Conservation (phyloP, 2,797 vertebrate genomes). For the Typhlichthys eigenmanni region DNA sequence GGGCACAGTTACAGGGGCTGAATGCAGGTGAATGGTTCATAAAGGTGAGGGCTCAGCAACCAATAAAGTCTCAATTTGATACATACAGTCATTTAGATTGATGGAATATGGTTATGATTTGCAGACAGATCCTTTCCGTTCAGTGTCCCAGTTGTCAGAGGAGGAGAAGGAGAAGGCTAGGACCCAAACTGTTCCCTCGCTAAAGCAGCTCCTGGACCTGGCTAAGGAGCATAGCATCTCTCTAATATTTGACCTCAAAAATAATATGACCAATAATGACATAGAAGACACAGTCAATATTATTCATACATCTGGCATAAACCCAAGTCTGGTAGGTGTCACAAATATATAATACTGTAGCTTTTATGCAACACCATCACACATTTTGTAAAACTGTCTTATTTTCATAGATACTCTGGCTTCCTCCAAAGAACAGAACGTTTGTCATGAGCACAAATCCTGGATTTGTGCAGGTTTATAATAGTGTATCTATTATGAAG, state of each 20-base stretch:
- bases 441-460: conserved; percentile 74
- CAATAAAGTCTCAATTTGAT: neutral
- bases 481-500: conserved; percentile 47
- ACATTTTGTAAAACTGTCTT: neutral
- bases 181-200: conserved; percentile 77
- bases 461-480: conserved; percentile 82
- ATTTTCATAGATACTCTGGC: conserved; percentile 84
- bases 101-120: conserved; percentile 21
- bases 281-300: conserved; percentile 67
- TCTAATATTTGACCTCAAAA: conserved; percentile 88
- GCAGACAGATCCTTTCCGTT: conserved; percentile 84
- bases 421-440: conserved; percentile 75
- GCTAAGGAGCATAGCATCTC: conserved; percentile 77
- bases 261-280: conserved; percentile 60
- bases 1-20: conserved; percentile 77
- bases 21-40: conserved; percentile 93
- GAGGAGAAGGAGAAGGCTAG: conserved; percentile 57
- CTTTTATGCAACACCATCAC: neutral
- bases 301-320: conserved; percentile 74
- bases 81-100: neutral
- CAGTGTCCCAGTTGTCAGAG: conserved; percentile 70
- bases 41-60: conserved; percentile 75
- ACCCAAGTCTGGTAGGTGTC: conserved; percentile 70
- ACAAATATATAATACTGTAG: neutral
- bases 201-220: conserved; percentile 74